These are phyloP conservation scores for Syndactyla subalaris DNA, from an alignment of 2,797 vertebrate species.

Conservation along the genomic window DNA sequence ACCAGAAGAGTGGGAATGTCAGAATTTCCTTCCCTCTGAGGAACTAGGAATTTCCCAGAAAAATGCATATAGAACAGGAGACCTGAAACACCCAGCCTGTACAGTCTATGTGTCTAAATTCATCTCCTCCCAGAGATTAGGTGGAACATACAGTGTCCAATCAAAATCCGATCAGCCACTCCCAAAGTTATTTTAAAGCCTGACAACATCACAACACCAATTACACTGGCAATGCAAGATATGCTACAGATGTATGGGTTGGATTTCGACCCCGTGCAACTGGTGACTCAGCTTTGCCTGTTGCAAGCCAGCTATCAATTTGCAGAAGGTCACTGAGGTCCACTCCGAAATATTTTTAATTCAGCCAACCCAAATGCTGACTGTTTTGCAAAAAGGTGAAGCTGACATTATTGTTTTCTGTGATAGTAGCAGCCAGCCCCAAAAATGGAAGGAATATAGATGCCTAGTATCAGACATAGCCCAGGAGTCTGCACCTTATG, in stretches of 20 bases:
- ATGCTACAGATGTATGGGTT: neutral
- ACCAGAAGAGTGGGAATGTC: neutral
- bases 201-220: neutral
- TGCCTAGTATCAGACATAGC: neutral
- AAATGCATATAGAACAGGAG: neutral
- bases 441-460: neutral
- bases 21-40: neutral
- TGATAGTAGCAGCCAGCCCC: neutral
- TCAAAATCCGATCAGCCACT: neutral
- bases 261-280: neutral
- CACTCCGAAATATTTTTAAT: conserved; percentile 44
- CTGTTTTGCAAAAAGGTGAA: conserved; percentile 51
- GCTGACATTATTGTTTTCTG: conserved; percentile 24
- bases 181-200: neutral
- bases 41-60: neutral
- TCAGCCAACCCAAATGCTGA: conserved; percentile 37
- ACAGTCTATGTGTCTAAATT: neutral
- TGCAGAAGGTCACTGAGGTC: conserved; percentile 35
- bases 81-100: neutral
- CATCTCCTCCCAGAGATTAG: neutral
- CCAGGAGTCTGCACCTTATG: neutral
- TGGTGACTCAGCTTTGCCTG: conserved; percentile 40
- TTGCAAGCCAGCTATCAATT: conserved; percentile 22
- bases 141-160: fast-evolving
- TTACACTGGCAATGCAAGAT: neutral